Percentiles rank a stretch among this genome's conserved stretches.
phyloP scores from a whole-genome alignment of 2,888 invertebrate genomes.

The Drosophila incognita region DNA sequence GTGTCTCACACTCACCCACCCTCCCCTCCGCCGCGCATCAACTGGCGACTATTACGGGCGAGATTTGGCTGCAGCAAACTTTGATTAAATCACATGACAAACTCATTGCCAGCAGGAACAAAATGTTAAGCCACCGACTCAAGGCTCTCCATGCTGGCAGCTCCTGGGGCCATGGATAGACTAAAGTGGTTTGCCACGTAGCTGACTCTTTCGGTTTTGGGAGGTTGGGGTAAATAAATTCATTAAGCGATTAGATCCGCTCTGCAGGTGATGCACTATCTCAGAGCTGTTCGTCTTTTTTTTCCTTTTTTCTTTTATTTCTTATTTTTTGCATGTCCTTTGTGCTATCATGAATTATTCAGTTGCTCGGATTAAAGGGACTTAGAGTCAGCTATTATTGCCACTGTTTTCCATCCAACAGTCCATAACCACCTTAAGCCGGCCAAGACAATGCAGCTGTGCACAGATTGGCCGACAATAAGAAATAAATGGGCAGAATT shows the following conservation, averaged over 20 bases:
- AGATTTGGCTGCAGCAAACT: conserved; percentile 73
- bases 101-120: conserved; percentile 37
- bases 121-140: conserved; percentile 36
- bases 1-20: not conserved
- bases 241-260: conserved; percentile 72
- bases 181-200: conserved; percentile 66
- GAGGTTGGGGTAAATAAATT: conserved; percentile 64
- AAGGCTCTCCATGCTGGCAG: conserved; percentile 22
- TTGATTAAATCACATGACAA: conserved; percentile 76
- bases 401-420: conserved; percentile 27
- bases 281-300: conserved; percentile 14
- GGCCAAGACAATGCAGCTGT: conserved; percentile 12
- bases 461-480: conserved; percentile 3
- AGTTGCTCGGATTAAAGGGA: conserved; percentile 62
- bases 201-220: conserved; percentile 26
- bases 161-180: conserved; percentile 23
- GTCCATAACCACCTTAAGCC: conserved; percentile 16
- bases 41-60: conserved; percentile 51
- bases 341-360: conserved; percentile 47
- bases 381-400: conserved; percentile 50
- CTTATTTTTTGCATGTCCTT: conserved; percentile 24
- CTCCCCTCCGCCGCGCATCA: not conserved
- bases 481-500: not conserved
- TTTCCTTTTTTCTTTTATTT: not conserved
- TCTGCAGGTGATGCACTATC: conserved; percentile 42